Base-by-base conservation (phyloP, 2,888 invertebrate genomes). In the Caenorhabditis sp. region DNA sequence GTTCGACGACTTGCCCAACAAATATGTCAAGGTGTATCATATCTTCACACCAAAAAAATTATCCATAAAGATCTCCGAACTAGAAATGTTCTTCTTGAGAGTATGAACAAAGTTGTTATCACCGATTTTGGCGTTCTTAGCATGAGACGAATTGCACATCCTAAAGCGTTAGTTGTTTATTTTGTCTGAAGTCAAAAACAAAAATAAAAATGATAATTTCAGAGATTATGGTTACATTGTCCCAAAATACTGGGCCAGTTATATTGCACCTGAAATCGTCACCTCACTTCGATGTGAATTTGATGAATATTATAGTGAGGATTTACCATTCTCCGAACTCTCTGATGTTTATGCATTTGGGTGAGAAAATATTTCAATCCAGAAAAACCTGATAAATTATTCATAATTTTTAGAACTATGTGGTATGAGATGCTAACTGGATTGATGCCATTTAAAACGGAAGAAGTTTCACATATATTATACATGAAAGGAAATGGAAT, bases 271-370 rank as follows among this genome's bases (percentile, higher is more conserved):
- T 10, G 99, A 99, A 91, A 91, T 99, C 80, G 93, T 63, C 0
- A 62, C 53, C 50, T 21, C 61, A 8, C 17, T 75, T 8, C 43
- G 53, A 1, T 62, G 67, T 1, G 64, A 70, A 4, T 75, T 36
- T 43, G 75, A 75, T 25, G 67, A 75, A 21, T 63, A 60, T 36
- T 61, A 72, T 21, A 31, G 60, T 23, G 92, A 72, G 80, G 93
- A 94, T 85, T 91, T 97, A 87, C 95, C 96, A 73, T 99, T 97
- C 90, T 93, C 94, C 63, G 93, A 93, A 88, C 92, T 92, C 69
- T 95, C 96, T 1, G 99, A 99, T 89, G 93, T 97, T 36, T 99
- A 95, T 90, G 95, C 99, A 53, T 99, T 99, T 90, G 97, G 95
- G 94, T 95, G 89, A 89, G 91, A 90, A 36, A 4, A 17, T 14